These are phyloP conservation scores for Cochlearius cochlearius DNA, from an alignment of 2,113 vertebrate genomes.

Conservation along the genomic window DNA sequence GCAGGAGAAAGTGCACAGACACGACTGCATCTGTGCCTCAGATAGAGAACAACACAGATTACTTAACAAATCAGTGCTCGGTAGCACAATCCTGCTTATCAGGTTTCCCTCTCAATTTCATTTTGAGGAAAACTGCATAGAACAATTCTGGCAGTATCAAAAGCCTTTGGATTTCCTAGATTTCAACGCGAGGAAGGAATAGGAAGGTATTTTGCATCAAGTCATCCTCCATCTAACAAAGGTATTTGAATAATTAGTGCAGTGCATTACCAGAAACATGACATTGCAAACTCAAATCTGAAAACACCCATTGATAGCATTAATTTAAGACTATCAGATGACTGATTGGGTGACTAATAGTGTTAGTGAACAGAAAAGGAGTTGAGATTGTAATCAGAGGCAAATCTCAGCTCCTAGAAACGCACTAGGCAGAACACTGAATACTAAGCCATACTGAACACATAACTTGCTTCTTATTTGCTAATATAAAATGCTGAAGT, in stretches of 20 bases:
- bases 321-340: constrained; percentile 13
- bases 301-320: not conserved
- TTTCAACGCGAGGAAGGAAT: not conserved
- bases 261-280: not conserved
- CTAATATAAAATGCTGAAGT: not conserved
- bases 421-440: not conserved
- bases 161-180: not conserved
- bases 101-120: not conserved
- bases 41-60: rapidly evolving
- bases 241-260: not conserved
- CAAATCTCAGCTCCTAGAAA: not conserved
- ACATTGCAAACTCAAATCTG: not conserved
- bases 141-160: not conserved
- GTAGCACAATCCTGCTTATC: not conserved
- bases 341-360: constrained; percentile 30
- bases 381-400: not conserved
- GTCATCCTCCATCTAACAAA: not conserved
- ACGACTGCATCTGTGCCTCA: too few relatives aligned
- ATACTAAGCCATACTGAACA: not conserved
- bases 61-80: not conserved
- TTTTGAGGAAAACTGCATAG: not conserved
- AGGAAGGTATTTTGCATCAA: not conserved
- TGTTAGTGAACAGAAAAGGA: not conserved
- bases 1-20: rapidly evolving
- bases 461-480: not conserved